Evolutionary conservation across 2,888 invertebrate species (phyloP), one percentile per base, ranked within the genome.

Genomic region (Mellilla xanthometata): DNA sequence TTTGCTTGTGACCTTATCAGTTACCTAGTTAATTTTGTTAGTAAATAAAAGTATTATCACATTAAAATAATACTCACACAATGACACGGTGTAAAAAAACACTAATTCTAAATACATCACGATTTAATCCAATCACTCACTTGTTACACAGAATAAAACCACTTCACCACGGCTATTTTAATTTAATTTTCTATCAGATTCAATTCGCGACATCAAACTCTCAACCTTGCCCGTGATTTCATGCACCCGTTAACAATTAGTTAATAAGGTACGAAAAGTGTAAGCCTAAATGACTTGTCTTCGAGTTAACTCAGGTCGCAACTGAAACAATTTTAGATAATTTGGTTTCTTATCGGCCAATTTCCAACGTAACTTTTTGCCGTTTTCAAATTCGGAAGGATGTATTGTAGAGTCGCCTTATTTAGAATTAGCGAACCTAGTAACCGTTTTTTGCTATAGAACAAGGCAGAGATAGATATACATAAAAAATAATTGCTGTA

Each of bases 291-390:
- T 24, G 24, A 24, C 4, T n/a, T n/a, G 24, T 3, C 24, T 24
- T 24, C n/a, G 24, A n/a, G 34, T 41, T 30, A 40, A 15, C 32
- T 19, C 38, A 30, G 34, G 40, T 34, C 12, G 38, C 38, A 15
- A 52, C 46, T 47, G 48, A 39, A 51, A 24, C 4, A 15, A 27
- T 46, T 41, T 50, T 36, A 31, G 47, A 43, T 23, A 42, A 53
- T 49, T 54, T 44, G 41, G 48, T 40, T 51, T 48, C 55, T 56
- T 41, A 50, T 43, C 51, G 41, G 35, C 42, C 46, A 28, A 42
- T 41, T 41, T 47, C 38, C 32, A 38, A 29, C 38, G 23, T 31
- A 27, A 41, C 23, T 52, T 44, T 39, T 47, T 47, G 36, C 43
- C 24, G 22, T 31, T 45, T 34, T 15, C 27, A 39, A 43, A 9